These are phyloP conservation scores for Oryzaephilus surinamensis DNA, from an alignment of 1,140 invertebrate genomes.

Conservation along the genomic window DNA sequence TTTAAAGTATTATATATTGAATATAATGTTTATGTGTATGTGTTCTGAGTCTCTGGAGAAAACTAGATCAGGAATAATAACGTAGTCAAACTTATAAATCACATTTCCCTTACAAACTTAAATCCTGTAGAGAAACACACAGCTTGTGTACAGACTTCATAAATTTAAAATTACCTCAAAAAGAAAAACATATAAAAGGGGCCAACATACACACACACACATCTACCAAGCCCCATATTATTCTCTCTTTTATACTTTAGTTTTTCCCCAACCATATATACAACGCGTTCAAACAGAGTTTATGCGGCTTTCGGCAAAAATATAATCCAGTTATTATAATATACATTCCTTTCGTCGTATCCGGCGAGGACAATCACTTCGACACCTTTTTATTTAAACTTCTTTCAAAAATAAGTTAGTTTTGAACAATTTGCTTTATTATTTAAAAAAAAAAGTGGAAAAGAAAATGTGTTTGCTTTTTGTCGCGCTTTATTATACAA, in stretches of 20 bases:
- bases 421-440: too few species aligned
- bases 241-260: slow-evolving; percentile 1
- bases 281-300: too few species aligned
- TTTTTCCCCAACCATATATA: slow-evolving; percentile 5
- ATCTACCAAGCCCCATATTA: too few species aligned
- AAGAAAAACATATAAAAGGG: slow-evolving; percentile 11
- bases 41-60: slow-evolving; percentile 12
- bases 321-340: slow-evolving; percentile 27
- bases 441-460: too few species aligned
- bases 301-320: slow-evolving; percentile 11
- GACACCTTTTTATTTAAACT: slow-evolving; percentile 26
- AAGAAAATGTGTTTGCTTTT: too few species aligned
- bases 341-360: slow-evolving; percentile 19
- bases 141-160: slow-evolving; percentile 13
- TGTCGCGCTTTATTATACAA: too few species aligned
- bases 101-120: slow-evolving; percentile 16
- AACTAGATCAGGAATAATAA: slow-evolving; percentile 16
- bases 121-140: slow-evolving; percentile 12
- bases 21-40: too few species aligned
- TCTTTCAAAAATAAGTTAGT: too few species aligned
- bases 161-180: slow-evolving; percentile 22
- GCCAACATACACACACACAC: too few species aligned
- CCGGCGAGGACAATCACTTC: slow-evolving; percentile 20
- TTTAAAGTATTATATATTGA: too few species aligned
- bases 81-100: slow-evolving; percentile 19